Base-by-base conservation (phyloP, 2,113 vertebrate genomes). In the Actinemys pallida region DNA sequence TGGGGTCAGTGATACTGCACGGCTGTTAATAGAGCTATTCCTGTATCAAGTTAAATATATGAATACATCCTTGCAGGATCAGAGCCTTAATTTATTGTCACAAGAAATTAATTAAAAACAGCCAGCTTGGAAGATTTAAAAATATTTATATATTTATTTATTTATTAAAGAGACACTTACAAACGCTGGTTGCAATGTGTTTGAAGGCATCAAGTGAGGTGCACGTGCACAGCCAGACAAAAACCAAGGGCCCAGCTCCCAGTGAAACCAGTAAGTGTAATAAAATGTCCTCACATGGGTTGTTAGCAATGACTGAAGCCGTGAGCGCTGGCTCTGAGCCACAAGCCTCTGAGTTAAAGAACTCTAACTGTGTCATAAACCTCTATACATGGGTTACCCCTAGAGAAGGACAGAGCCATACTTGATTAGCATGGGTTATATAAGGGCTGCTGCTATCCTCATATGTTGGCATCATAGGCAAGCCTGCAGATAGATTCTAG, bases 41-140 rank as follows among this genome's bases (percentile, higher is more conserved):
- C n/a, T 72, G 8, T 6, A n/a, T 45, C n/a, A 24, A 25, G n/a
- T 76, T 76, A 76, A 42, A 39, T 25, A 89, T 39, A 79, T 39
- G 54, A 81, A 31, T 75, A 83, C 42, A 85, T 29, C 7, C 7
- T 47, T 2, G 0, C 12, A 1, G 10, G 57, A 54, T 20, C 19
- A 17, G 52, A 42, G 35, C 22, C 49, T 20, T 39, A 10, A 56
- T 69, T 79, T 10, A 10, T 90, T 95, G 93, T 93, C 97, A 95
- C 80, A 3, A 76, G 83, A 95, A 95, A 90, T 56, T 95, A 76
- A 97, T 97, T 96, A 94, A 17, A 25, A 89, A 69, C 3, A 6
- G 35, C 35, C 65, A 69, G 86, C 89, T 80, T 93, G 86, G 9
- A 10, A 90, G 95, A 97, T 97, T 97, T 96, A 72, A 76, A 9